Evolutionary conservation across 2,113 vertebrate species (phyloP).

Genomic region (Nyctibius bracteatus): DNA sequence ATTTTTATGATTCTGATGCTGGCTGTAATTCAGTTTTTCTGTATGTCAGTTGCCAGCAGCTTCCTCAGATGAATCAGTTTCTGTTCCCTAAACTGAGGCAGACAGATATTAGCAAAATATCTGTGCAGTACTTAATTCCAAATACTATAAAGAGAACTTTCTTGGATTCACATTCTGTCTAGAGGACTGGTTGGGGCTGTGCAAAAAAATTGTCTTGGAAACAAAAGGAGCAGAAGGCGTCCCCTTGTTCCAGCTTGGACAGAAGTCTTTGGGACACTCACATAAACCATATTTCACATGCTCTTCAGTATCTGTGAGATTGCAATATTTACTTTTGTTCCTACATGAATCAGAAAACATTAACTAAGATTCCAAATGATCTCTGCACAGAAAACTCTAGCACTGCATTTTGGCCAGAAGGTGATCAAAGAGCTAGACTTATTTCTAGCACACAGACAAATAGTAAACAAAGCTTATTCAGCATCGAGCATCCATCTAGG

Average conservation of each 20-base stretch:
- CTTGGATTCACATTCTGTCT: not conserved
- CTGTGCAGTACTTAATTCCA: slow-evolving; percentile 37
- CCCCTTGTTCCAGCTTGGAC: not conserved
- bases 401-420: not conserved
- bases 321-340: not conserved
- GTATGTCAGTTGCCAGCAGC: slow-evolving; percentile 43
- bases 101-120: slow-evolving; percentile 58
- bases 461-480: slow-evolving; percentile 35
- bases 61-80: slow-evolving; percentile 57
- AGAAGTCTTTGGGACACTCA: not conserved
- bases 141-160: slow-evolving; percentile 37
- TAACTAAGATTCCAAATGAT: not conserved
- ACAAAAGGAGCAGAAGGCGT: not conserved
- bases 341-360: not conserved
- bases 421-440: not conserved
- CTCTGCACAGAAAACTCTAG: not conserved
- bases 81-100: slow-evolving; percentile 33
- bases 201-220: not conserved
- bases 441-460: not conserved
- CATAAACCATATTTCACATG: not conserved
- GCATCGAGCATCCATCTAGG: not conserved
- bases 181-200: not conserved
- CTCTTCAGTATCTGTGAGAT: not conserved
- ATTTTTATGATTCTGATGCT: slow-evolving; percentile 31
- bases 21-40: slow-evolving; percentile 50